A percentile compares a stretch with the other conserved stretches of the same genome.
phyloP scores from a whole-genome alignment of 2,113 vertebrate genomes.

The Diphyllodes magnificus region DNA sequence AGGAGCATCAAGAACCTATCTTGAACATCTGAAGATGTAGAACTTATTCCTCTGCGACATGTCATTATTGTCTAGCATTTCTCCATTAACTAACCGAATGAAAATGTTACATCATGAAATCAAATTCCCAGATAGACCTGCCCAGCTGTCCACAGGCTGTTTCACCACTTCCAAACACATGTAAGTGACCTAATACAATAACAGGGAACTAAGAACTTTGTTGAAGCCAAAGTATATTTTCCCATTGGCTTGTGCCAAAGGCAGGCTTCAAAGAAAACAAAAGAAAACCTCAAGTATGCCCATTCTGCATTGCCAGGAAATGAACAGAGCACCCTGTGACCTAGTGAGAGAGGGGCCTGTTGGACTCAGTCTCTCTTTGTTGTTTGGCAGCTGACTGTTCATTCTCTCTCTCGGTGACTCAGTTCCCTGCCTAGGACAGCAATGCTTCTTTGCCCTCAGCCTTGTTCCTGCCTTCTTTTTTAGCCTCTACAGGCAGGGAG shows the following conservation, averaged over 20 bases:
- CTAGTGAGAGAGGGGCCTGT: background rate
- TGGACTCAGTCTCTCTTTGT: background rate
- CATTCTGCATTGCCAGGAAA: background rate
- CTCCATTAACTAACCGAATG: background rate
- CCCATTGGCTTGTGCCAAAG: background rate
- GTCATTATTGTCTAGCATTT: background rate
- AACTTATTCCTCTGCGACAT: background rate
- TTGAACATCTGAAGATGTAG: background rate
- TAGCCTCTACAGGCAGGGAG: background rate
- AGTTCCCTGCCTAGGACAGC: background rate
- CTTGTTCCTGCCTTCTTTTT: background rate
- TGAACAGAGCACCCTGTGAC: background rate
- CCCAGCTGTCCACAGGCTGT: background rate
- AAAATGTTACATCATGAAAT: background rate
- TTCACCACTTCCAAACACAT: background rate
- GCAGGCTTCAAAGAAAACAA: background rate
- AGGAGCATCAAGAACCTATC: background rate
- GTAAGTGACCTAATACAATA: background rate
- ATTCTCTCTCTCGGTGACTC: background rate
- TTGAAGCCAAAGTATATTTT: background rate
- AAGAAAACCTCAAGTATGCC: background rate
- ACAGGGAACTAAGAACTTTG: background rate
- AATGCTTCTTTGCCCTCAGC: background rate
- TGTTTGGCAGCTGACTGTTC: background rate
- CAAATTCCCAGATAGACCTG: background rate